phyloP scores from a whole-genome alignment of 2,113 vertebrate species.

The Mungos mungo region DNA sequence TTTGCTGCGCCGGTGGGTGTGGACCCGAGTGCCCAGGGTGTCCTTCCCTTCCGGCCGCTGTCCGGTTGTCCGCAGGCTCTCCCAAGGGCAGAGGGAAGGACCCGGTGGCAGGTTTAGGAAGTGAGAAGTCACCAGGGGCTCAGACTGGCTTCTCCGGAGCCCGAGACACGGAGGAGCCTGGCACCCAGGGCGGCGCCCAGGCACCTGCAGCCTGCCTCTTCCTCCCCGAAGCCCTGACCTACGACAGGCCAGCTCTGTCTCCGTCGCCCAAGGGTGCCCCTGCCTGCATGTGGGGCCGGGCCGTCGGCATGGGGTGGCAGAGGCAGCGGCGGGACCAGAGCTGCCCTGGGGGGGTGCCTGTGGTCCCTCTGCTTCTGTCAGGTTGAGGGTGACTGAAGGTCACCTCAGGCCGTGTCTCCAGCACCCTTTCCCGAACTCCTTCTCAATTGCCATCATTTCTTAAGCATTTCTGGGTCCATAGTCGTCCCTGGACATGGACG shows the following conservation, averaged over 20 bases:
- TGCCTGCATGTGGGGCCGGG: not conserved
- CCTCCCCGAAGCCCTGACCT: fast-evolving
- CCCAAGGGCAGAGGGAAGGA: not conserved
- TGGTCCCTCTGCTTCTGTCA: not conserved
- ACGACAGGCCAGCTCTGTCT: not conserved
- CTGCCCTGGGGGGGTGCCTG: too few species aligned
- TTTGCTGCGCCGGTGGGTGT: too few species aligned
- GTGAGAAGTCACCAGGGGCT: fast-evolving
- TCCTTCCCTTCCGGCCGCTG: too few species aligned
- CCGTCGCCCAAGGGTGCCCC: not conserved
- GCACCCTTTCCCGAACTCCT: not conserved
- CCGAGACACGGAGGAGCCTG: not conserved
- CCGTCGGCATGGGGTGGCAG: fast-evolving
- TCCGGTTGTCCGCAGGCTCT: not conserved
- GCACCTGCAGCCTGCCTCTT: not conserved
- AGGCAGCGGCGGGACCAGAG: too few species aligned
- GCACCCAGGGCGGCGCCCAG: not conserved
- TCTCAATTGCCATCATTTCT: not conserved
- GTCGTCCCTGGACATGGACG: fast-evolving
- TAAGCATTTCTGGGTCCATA: fast-evolving
- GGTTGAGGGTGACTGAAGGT: not conserved
- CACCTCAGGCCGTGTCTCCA: fast-evolving
- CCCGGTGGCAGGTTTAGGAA: not conserved
- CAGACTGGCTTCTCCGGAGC: not conserved
- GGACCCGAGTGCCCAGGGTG: fast-evolving